Percentiles rank a stretch among this genome's conserved stretches.
phyloP scores from a whole-genome alignment of 2,113 vertebrate species.

The Mirza zaza region DNA sequence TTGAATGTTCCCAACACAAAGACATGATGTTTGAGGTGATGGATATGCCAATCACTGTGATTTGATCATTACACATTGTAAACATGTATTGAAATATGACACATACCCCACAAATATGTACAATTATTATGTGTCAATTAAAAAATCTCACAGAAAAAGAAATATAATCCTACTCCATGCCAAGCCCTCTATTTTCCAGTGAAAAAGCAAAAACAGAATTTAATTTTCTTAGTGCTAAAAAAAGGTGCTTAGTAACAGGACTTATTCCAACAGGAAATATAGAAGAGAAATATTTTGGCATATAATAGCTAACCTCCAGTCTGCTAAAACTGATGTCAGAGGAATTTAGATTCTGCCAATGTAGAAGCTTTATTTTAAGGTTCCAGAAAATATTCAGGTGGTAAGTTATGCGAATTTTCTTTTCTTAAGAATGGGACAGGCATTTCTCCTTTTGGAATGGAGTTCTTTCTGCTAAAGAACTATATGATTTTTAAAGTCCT shows the following conservation, averaged over 20 bases:
- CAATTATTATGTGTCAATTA: not conserved
- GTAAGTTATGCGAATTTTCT: slow-evolving; percentile 16
- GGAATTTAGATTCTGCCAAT: slow-evolving; percentile 32
- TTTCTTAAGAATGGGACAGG: slow-evolving; percentile 50
- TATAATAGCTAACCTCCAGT: slow-evolving; percentile 56
- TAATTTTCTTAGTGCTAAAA: slow-evolving; percentile 24
- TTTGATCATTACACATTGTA: not conserved
- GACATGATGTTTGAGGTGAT: not conserved
- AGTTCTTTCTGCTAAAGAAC: slow-evolving; percentile 38
- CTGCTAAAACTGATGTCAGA: slow-evolving; percentile 60
- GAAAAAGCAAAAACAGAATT: slow-evolving; percentile 44
- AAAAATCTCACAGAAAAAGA: not conserved
- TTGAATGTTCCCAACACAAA: not conserved
- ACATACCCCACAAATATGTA: not conserved
- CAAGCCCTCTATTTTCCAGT: not conserved
- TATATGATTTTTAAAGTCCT: not conserved
- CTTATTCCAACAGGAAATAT: slow-evolving; percentile 51
- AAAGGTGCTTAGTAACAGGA: slow-evolving; percentile 46
- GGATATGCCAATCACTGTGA: not conserved
- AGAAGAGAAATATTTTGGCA: slow-evolving; percentile 64
- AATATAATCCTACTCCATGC: not conserved
- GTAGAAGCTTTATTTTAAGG: slow-evolving; percentile 57
- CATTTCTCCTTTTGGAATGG: not conserved
- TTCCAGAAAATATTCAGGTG: slow-evolving; percentile 48
- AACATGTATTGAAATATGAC: not conserved